phyloP scores from a whole-genome alignment of 2,113 vertebrate genomes.

The Elanus axillaris region DNA sequence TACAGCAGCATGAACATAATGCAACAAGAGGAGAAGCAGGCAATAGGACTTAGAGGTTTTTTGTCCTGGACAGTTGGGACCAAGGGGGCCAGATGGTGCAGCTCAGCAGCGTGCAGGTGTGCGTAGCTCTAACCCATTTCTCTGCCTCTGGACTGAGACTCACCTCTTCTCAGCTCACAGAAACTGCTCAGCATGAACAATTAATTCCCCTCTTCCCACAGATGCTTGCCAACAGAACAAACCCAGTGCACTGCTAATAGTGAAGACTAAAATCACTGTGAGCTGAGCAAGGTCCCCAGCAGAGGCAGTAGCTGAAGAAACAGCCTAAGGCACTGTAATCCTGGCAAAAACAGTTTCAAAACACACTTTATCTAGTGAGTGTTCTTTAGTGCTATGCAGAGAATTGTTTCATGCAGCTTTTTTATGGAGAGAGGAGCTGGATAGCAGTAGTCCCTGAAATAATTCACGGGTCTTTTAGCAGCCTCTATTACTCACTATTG shows the following conservation, averaged over 20 bases:
- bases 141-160: not conserved
- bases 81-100: not conserved
- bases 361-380: not conserved
- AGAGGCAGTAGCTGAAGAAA: not conserved
- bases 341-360: slow-evolving; percentile 3
- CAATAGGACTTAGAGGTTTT: not conserved
- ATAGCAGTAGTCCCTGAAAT: not conserved
- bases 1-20: not conserved
- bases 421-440: not conserved
- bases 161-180: not conserved
- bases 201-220: not conserved
- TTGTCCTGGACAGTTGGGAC: not conserved
- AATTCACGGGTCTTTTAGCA: not conserved
- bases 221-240: not conserved
- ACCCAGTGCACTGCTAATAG: fast-evolving
- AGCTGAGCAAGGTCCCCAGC: not conserved
- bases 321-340: not conserved
- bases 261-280: not conserved
- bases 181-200: not conserved
- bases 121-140: not conserved
- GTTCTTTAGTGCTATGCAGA: not conserved
- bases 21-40: not conserved
- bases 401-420: not conserved
- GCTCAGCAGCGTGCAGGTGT: not conserved
- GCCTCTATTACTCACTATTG: not conserved